Base-by-base conservation (phyloP, 2,888 invertebrate genomes). In the Drosophila demipolita region DNA sequence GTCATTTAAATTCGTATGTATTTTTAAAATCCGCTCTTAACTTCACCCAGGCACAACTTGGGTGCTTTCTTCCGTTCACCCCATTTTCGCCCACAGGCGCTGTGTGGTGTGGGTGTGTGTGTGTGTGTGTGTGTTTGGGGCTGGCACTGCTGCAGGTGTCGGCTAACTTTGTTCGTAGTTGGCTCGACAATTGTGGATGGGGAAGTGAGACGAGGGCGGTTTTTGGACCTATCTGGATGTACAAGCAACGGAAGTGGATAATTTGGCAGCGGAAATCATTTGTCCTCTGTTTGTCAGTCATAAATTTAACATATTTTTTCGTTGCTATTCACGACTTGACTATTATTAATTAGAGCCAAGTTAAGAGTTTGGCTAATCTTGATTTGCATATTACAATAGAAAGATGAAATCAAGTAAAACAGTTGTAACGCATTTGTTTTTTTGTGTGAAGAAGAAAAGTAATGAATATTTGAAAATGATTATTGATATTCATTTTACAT, bases 1-100 rank as follows among this genome's bases (percentile, higher is more conserved):
- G 87, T 88, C 87, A 90, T 88, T 88, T 90, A 90, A 88, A 88
- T 88, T 89, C 64, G 66, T 72, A 75, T 73, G 85, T 72, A 80
- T 75, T 85, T 83, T 88, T 69, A 82, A 83, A 78, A 75, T 84
- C 66, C 79, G 70, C 9, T 17, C 54, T 36, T 12, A 54, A 54
- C 11, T 57, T 38, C 49, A 42, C 17, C 40, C 33, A 29, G 17
- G 50, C 29, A 35, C n/a, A 52, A 54, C 40, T 54, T 65, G 20
- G 17, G 64, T 49, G 50, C 65, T 60, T 59, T 67, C 65, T 67
- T 59, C 61, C 62, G 45, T 33, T 66, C 52, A n/a, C 29, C 53
- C 59, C 33, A 36, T 67, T 48, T 55, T 58, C 15, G 9, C 52
- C 38, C 32, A 29, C 32, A 11, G 36, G 33, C 8, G 15, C 29